These are phyloP conservation scores for Agelastica alni DNA, from an alignment of 2,888 invertebrate species.

Conservation along the genomic window DNA sequence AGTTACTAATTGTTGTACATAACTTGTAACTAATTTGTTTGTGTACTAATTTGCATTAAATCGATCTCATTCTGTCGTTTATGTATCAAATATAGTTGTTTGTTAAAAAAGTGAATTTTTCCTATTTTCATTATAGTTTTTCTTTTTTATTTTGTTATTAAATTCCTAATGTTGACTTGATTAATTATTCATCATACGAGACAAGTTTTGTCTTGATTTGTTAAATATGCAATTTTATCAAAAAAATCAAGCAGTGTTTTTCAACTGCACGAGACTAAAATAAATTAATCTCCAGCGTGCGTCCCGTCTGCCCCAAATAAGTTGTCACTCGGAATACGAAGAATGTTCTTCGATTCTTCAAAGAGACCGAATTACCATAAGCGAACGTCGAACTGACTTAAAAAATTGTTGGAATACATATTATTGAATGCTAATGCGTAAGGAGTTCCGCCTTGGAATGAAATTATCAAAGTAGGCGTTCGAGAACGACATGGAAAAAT, in stretches of 20 bases:
- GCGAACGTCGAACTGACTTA: slow-evolving; percentile 27
- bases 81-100: no score
- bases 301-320: slow-evolving; percentile 14
- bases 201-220: no score
- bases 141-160: no score
- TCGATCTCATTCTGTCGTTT: no score
- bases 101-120: no score
- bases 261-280: slow-evolving; percentile 14
- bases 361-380: slow-evolving; percentile 33
- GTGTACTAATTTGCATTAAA: no score
- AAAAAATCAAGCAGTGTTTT: slow-evolving; percentile 3
- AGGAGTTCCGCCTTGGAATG: slow-evolving; percentile 46
- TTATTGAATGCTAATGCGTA: slow-evolving; percentile 50
- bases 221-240: no score
- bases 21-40: no score
- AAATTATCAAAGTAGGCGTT: slow-evolving; percentile 38
- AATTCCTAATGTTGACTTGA: no score
- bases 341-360: slow-evolving; percentile 22
- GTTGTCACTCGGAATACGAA: slow-evolving; percentile 7
- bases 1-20: no score
- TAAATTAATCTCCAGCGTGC: slow-evolving; percentile 8
- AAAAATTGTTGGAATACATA: slow-evolving; percentile 43
- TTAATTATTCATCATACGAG: no score
- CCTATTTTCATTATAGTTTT: no score
- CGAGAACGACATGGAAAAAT: slow-evolving; percentile 40